Base-by-base conservation (phyloP, 2,797 vertebrate genomes). In the Ctenopoma multispine region DNA sequence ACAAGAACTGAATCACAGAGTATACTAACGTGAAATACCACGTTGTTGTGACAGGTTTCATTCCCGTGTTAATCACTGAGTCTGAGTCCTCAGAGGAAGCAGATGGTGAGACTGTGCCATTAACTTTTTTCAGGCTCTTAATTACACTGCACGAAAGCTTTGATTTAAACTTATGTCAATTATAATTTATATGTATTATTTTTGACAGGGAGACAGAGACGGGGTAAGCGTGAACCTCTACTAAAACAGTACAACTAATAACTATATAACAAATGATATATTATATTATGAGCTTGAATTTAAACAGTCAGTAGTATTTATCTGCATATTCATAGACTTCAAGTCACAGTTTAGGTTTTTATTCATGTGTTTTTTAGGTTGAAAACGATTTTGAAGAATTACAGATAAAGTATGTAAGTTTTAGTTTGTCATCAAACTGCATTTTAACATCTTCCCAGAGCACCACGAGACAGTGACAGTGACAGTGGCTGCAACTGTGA, bases 1-100 rank as follows among this genome's bases (percentile, higher is more conserved):
- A 12, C 29, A 12, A 7, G 4, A 23, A 9, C 13, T 17, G 9
- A 21, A 21, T 18, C 8, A 44, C 3, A 47, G n/a, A 43, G 12
- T 6, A 18, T 40, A 70, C 55, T 17, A 3, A 46, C 10, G 46
- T n/a, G 7, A 72, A 69, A 63, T 50, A 40, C n/a, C 70, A 69
- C 58, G 50, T 31, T 24, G 17, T 8, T 62, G 43, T 70, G 50
- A 38, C 53, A 54, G 3, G 50, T 31, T 43, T 66, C 3, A n/a
- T 14, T 47, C 38, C 20, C 13, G n/a, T 71, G 10, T 54, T 24
- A 12, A n/a, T 51, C n/a, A 40, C 82, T 88, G 72, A 87, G 66
- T 86, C 82, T 18, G 79, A 82, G 27, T 93, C 89, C 63, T 82
- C 80, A 24, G 89, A 90, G 77, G 89, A 89, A 2, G 23, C 56